Evolutionary conservation across 2,888 invertebrate genomes (phyloP).

Genomic region (Ptychoptera albimana): DNA sequence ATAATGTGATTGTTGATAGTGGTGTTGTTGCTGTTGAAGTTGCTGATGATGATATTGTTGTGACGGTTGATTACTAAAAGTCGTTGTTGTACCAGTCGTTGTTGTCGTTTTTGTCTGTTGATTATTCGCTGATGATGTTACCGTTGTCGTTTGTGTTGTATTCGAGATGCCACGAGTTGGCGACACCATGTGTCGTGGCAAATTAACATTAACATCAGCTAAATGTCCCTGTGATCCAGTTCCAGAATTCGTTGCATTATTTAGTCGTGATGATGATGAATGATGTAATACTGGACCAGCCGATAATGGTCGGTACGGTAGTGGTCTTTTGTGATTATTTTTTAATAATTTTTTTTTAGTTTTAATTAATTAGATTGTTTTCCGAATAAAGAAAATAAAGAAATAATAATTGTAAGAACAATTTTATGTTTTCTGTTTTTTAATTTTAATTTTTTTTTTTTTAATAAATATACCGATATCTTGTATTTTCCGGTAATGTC

Average conservation of each 20-base stretch:
- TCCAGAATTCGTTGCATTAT: conserved; percentile 24
- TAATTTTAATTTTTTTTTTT: not conserved
- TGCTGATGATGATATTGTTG: not conserved
- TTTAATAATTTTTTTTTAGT: conserved; percentile 11
- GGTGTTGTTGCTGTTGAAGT: not conserved
- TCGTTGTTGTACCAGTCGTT: no score
- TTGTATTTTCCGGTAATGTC: conserved; percentile 57
- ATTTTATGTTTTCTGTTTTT: not conserved
- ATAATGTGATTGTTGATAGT: not conserved
- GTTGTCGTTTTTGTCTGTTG: no score
- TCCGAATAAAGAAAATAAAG: not conserved
- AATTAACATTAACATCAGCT: conserved; percentile 8
- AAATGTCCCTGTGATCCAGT: conserved; percentile 21
- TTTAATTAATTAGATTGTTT: conserved; percentile 3
- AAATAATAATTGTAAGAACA: not conserved
- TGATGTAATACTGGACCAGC: conserved; percentile 31
- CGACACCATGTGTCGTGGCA: conserved; percentile 15
- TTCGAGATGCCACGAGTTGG: conserved; percentile 9
- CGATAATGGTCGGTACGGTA: conserved; percentile 31
- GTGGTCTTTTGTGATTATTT: conserved; percentile 17
- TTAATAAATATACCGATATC: conserved; percentile 40
- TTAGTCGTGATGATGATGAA: conserved; percentile 5
- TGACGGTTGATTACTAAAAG: no score
- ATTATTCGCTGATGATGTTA: no score
- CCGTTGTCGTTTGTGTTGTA: not conserved